A percentile compares a stretch with the other conserved stretches of the same genome.
Conservation (phyloP, 2,113 vertebrate species). For the Balaeniceps rex region DNA sequence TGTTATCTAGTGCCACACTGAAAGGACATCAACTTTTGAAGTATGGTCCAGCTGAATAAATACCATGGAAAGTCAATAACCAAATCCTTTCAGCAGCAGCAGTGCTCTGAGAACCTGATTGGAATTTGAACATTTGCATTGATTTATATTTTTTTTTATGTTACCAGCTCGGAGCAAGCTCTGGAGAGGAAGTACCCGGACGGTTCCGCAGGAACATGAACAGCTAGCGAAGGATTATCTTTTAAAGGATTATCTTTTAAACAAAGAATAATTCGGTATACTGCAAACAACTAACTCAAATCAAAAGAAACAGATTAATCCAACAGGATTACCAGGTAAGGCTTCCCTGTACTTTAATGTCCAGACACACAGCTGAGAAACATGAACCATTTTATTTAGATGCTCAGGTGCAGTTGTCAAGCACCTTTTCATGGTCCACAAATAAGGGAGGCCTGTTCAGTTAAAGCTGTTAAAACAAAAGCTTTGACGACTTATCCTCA, state of each 20-base stretch:
- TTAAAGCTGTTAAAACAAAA: slow-evolving; percentile 13
- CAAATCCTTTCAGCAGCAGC: slow-evolving; percentile 27
- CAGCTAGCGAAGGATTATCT: background rate
- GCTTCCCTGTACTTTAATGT: background rate
- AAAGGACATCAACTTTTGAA: background rate
- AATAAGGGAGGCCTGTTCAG: background rate
- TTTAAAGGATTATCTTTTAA: slow-evolving; percentile 44
- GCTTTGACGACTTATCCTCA: background rate
- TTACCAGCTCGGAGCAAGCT: background rate
- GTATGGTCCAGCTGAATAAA: slow-evolving; percentile 46
- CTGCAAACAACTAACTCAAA: background rate
- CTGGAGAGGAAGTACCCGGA: background rate
- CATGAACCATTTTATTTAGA: background rate
- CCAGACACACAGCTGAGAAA: background rate
- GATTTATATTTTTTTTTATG: background rate
- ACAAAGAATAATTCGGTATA: slow-evolving; percentile 16
- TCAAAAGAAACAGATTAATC: slow-evolving; percentile 42
- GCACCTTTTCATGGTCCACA: background rate
- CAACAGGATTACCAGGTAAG: slow-evolving; percentile 31
- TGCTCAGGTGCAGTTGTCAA: background rate
- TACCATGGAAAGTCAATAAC: background rate
- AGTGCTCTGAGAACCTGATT: background rate
- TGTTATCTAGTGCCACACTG: background rate
- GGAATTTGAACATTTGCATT: slow-evolving; percentile 37
- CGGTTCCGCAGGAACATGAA: background rate